A percentile compares a stretch with the other conserved stretches of the same genome.
These are phyloP conservation scores for Trachymyrmex septentrionalis DNA, from an alignment of 1,140 invertebrate species.

Conservation along the genomic window DNA sequence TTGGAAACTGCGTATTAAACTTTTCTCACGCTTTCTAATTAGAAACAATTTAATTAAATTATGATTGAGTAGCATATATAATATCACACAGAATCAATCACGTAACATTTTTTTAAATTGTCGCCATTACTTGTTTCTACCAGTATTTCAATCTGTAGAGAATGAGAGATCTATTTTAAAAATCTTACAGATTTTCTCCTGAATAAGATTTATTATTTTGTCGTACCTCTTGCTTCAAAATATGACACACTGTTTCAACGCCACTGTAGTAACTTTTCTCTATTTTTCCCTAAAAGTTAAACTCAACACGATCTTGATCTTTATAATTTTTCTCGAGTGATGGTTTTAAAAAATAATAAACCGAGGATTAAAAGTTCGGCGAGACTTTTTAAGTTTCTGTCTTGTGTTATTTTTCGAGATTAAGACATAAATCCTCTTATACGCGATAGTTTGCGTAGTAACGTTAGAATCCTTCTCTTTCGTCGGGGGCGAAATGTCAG, in stretches of 20 bases:
- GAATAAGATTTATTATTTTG: too few relatives aligned
- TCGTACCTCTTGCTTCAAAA: too few relatives aligned
- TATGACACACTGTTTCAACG: too few relatives aligned
- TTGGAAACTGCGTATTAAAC: background rate
- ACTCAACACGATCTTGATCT: background rate
- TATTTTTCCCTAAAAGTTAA: too few relatives aligned
- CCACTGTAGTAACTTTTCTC: too few relatives aligned
- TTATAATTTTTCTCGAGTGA: background rate
- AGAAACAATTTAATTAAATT: background rate
- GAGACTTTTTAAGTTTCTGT: background rate
- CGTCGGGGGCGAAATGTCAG: background rate
- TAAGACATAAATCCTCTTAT: slow-evolving; percentile 45
- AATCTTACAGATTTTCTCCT: too few relatives aligned
- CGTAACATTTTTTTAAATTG: background rate
- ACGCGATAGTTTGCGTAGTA: background rate
- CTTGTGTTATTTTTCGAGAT: slow-evolving; percentile 27
- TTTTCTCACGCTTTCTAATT: background rate
- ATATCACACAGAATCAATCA: background rate
- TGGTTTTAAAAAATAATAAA: too few relatives aligned
- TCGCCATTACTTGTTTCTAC: background rate
- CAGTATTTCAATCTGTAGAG: background rate
- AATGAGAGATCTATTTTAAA: too few relatives aligned
- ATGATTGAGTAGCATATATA: background rate
- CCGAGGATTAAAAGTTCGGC: background rate
- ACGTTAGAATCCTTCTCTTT: slow-evolving; percentile 5